Evolutionary conservation across 2,797 vertebrate species (phyloP), one percentile per base, ranked within the genome.

Genomic region (Eospalax fontanierii): DNA sequence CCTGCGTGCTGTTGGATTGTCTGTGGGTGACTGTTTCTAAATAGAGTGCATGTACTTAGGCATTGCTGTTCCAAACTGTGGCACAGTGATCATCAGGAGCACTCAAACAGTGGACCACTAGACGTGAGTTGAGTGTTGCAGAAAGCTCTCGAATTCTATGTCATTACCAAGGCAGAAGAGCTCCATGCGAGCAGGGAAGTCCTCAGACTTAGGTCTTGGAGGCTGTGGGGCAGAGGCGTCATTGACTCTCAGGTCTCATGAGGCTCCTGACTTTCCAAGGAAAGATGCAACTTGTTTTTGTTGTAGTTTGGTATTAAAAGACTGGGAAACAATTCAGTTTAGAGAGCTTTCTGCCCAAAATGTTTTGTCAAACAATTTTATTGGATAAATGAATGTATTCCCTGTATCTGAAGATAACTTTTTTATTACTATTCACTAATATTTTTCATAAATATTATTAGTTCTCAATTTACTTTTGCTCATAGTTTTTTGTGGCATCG

Each of bases 401-500:
- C 9, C 38, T 50, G 5, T 43, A 1, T 24, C 30, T 38, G 15
- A 71, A 85, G 46, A 2, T 35, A 43, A 35, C 46, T 6, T n/a
- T 3, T 24, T 80, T 26, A 30, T 74, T 87, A 7, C 46, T 16
- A 4, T 66, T 43, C 6, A 46, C 3, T 46, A 14, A 0, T 46
- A 2, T 54, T 86, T 46, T 35, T 57, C 19, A 0, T 16, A 16
- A 63, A 26, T 33, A 4, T 65, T 57, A 43, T 65, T 80, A 74
- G 63, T 40, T 28, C 76, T 59, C 1, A 1, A 0, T 28, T 14
- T 21, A 16, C 24, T 95, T 97, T 85, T 78, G 59, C 95, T 93
- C 97, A 74, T 88, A 99, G 99, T 99, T 99, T 97, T 99, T 99
- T 95, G 99, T 99, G 95, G 99, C 99, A 5, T 99, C 99, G 4